These are phyloP conservation scores for Parauchenoglanis ngamensis DNA, from an alignment of 2,797 vertebrate species.

Conservation along the genomic window DNA sequence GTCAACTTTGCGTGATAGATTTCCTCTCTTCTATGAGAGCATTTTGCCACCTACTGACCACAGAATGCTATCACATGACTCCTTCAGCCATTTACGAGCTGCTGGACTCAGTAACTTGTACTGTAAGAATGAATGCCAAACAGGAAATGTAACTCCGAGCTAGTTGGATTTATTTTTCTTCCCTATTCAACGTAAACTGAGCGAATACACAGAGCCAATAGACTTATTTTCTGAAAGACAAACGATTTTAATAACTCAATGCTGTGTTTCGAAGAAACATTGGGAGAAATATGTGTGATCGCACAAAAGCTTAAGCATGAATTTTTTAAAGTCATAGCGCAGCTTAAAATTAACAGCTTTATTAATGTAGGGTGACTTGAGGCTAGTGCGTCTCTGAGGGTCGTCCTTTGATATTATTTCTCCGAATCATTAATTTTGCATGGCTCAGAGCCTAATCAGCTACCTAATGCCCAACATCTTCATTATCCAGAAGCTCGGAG, in stretches of 20 bases:
- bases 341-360: conserved; percentile 68
- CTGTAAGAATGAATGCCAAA: not conserved
- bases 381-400: conserved; percentile 67
- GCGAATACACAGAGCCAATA: not conserved
- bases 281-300: not conserved
- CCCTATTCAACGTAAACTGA: not conserved
- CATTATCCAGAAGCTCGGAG: conserved; percentile 49
- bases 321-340: conserved; percentile 11
- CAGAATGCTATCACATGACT: conserved; percentile 66
- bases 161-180: not conserved
- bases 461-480: conserved; percentile 58
- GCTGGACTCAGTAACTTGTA: not conserved
- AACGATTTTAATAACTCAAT: not conserved
- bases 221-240: not conserved
- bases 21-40: conserved; percentile 66
- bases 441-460: conserved; percentile 70
- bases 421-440: conserved; percentile 76
- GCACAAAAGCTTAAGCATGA: conserved; percentile 11
- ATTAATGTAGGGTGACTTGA: conserved; percentile 68
- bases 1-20: conserved; percentile 50
- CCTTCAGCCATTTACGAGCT: conserved; percentile 5
- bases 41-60: conserved; percentile 77
- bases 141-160: not conserved
- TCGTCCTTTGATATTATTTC: conserved; percentile 72
- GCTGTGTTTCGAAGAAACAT: not conserved